Base-by-base conservation (phyloP, 2,113 vertebrate species). In the Actinemys pallida region DNA sequence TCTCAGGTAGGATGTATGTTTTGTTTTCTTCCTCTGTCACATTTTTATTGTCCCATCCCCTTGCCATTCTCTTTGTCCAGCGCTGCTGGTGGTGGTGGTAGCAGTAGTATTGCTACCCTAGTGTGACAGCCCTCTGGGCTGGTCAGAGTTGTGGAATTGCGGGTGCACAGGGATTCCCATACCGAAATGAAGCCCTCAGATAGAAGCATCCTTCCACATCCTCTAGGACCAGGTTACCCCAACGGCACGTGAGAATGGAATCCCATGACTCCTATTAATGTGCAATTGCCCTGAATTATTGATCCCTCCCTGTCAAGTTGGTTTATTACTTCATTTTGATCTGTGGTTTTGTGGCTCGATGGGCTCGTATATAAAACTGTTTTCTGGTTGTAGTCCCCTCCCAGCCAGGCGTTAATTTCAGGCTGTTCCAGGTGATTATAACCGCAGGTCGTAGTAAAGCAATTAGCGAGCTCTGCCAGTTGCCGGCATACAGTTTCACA, bases 191-290 rank as follows among this genome's bases (percentile, higher is more conserved):
- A 69, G 65, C 4, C 17, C 9, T 17, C 65, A 9, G 8, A n/a
- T n/a, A 19, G 31, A n/a, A 10, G 35, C 17, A 39, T n/a, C 35
- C 35, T 69, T n/a, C 65, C 35, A 4, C 17, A 69, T 65, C 62
- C 62, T 65, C 62, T 65, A 8, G 31, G 62, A 65, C 62, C 31
- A 35, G 62, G 14, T 19, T 16, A 31, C 6, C 84, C 31, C 19
- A n/a, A 5, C 42, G 69, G 45, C 47, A 25, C 1, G 0, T 2
- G 12, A 76, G 27, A 31, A 35, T n/a, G 12, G 2, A 62, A 79
- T 29, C 17, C 35, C 90, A n/a, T n/a, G 5, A 3, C 42, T 81
- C 14, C 81, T 62, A n/a, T 1, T 31, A 25, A 42, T 9, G 91
- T 31, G 31, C 89, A 69, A 52, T 27, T 47, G 7, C 6, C 25